Conservation (phyloP, 2,888 invertebrate genomes). For the Amorpha juglandis region DNA sequence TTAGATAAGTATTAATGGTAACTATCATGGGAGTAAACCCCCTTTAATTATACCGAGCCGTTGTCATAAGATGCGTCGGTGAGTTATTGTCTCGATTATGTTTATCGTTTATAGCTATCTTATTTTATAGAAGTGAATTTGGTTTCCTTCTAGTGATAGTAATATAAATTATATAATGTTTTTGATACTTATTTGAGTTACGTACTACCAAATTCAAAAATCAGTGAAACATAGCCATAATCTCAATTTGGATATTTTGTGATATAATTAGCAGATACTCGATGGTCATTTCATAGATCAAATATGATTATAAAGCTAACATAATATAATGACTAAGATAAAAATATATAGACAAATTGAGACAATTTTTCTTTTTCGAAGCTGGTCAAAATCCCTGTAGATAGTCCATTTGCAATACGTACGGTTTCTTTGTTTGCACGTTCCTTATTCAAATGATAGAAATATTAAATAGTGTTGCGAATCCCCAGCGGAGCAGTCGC, state of each 20-base stretch:
- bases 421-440: not conserved
- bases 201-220: no score
- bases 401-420: not conserved
- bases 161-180: no score
- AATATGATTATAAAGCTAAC: no score
- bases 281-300: no score
- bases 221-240: no score
- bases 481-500: slow-evolving; percentile 62
- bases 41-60: slow-evolving; percentile 76
- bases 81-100: slow-evolving; percentile 68
- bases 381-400: not conserved
- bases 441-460: slow-evolving; percentile 12
- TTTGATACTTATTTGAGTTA: no score
- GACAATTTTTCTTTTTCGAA: no score
- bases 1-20: slow-evolving; percentile 75
- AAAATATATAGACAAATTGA: no score
- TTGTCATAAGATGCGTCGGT: slow-evolving; percentile 69
- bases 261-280: no score
- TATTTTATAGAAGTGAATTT: not conserved
- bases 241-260: no score
- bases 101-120: slow-evolving; percentile 42
- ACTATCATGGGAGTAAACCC: slow-evolving; percentile 64
- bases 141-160: no score
- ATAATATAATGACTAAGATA: not conserved
- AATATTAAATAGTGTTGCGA: slow-evolving; percentile 33